Percentiles rank a stretch among this genome's conserved stretches.
phyloP scores from a whole-genome alignment of 1,140 invertebrate species.

The Hestina assimilis region DNA sequence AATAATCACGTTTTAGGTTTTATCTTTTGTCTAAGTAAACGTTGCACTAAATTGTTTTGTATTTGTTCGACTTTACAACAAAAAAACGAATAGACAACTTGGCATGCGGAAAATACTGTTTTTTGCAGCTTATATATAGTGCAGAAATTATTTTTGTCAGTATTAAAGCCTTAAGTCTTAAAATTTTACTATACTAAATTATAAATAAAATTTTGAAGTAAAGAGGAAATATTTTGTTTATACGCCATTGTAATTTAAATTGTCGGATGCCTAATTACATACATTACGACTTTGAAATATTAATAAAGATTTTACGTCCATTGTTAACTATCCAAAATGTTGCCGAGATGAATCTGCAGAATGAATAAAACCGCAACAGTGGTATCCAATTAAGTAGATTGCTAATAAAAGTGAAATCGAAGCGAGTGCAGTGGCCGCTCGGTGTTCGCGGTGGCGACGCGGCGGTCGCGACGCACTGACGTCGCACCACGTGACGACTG shows the following conservation, averaged over 20 bases:
- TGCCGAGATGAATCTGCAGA: conserved; percentile 63
- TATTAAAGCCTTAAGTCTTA: no score
- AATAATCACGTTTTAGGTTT: no score
- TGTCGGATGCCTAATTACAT: not conserved
- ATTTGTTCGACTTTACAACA: no score
- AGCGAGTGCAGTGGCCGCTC: conserved; percentile 72
- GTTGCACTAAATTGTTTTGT: no score
- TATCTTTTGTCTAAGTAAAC: no score
- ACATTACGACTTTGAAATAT: not conserved
- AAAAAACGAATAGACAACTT: no score
- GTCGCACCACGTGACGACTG: conserved; percentile 17
- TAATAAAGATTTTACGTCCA: conserved; percentile 9
- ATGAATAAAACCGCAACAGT: conserved; percentile 73
- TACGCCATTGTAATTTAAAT: not conserved
- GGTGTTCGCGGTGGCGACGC: conserved; percentile 32
- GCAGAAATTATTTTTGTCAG: no score
- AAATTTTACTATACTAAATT: no score
- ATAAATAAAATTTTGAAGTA: no score
- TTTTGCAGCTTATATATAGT: no score
- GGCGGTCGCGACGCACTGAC: conserved; percentile 26
- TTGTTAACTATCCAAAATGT: conserved; percentile 25
- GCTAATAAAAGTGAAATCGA: conserved; percentile 78
- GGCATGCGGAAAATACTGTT: no score
- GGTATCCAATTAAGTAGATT: conserved; percentile 76
- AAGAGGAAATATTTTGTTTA: not conserved